Conservation (phyloP, 2,797 vertebrate genomes). For the Lacerta bilineata region DNA sequence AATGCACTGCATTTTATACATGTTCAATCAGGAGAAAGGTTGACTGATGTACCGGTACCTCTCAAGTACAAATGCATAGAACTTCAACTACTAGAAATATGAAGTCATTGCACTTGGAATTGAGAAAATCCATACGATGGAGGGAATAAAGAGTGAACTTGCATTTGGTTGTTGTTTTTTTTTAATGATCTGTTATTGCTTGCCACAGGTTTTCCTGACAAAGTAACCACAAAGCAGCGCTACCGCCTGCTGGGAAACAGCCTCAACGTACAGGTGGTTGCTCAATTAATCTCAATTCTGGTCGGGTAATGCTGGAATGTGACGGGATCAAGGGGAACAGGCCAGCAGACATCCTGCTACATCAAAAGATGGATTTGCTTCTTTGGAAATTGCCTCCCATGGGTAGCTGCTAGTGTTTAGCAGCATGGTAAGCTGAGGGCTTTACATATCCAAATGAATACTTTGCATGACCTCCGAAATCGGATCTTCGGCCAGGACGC, state of each 20-base stretch:
- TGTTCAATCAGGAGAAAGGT: not conserved
- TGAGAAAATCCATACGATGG: not conserved
- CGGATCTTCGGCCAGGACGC: no score
- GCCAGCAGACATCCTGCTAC: not conserved
- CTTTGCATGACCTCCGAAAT: no score
- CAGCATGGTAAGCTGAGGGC: no score
- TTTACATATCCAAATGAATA: no score
- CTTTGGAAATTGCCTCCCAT: not conserved
- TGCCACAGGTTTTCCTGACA: conserved; percentile 90
- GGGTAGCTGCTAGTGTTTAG: not conserved
- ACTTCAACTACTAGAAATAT: not conserved
- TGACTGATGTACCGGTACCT: not conserved
- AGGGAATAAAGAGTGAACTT: conserved; percentile 19
- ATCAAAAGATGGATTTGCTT: conserved; percentile 32
- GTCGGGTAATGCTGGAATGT: conserved; percentile 68
- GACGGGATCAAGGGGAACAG: not conserved
- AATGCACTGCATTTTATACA: not conserved
- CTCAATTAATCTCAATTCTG: conserved; percentile 86
- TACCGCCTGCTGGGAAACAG: conserved; percentile 95
- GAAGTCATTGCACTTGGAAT: not conserved
- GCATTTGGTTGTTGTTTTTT: not conserved
- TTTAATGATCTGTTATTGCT: not conserved
- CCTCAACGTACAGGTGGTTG: conserved; percentile 89
- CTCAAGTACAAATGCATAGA: not conserved
- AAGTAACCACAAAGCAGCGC: conserved; percentile 83